phyloP scores from a whole-genome alignment of 2,888 invertebrate species.

The Orchesellides sinensis region DNA sequence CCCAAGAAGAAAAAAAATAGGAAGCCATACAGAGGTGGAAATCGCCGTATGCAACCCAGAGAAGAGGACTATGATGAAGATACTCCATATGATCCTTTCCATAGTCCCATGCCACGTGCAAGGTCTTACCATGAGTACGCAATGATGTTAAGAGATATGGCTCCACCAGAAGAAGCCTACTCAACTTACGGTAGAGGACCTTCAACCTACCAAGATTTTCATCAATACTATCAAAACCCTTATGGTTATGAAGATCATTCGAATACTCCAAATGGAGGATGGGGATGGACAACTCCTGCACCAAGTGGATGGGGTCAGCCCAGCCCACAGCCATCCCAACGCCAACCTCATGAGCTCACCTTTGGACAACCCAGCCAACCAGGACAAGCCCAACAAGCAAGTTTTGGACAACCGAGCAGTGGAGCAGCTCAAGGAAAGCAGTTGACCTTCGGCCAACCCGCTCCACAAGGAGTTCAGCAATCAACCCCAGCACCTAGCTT shows the following conservation, averaged over 20 bases:
- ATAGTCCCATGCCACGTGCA: conserved; percentile 30
- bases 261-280: not conserved
- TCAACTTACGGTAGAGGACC: conserved; percentile 26
- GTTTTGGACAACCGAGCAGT: conserved; percentile 47
- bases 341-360: conserved; percentile 38
- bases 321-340: conserved; percentile 6
- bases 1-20: conserved; percentile 19
- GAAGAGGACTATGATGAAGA: conserved; percentile 45
- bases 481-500: conserved; percentile 1
- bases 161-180: not conserved
- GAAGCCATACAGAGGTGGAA: conserved; percentile 21
- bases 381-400: conserved; percentile 6
- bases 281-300: conserved; percentile 29
- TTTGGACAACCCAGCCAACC: conserved; percentile 54
- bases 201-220: conserved; percentile 30
- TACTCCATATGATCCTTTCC: conserved; percentile 31
- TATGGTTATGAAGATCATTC: not conserved
- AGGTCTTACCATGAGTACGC: conserved; percentile 47
- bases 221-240: not conserved
- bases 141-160: conserved; percentile 51
- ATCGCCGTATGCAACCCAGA: conserved; percentile 10
- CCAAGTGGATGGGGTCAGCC: conserved; percentile 17
- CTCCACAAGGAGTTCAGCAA: conserved; percentile 6
- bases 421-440: conserved; percentile 22
- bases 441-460: conserved; percentile 38